phyloP scores from a whole-genome alignment of 1,140 invertebrate species.

The Trichonephila inaurata region DNA sequence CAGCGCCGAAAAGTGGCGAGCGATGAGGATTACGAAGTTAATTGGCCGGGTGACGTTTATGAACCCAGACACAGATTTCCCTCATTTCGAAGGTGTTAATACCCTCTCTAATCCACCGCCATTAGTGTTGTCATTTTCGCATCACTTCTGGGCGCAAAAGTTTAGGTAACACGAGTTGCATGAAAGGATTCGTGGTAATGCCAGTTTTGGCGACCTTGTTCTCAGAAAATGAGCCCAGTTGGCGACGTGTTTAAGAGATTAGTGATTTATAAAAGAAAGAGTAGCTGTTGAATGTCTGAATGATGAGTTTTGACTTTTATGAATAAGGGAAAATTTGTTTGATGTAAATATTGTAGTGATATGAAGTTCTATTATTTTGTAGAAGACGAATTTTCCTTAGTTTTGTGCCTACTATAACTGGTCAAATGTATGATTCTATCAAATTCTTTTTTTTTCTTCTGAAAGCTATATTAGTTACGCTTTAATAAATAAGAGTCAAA shows the following conservation, averaged over 20 bases:
- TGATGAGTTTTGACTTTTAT: too few relatives aligned
- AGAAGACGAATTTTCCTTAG: too few relatives aligned
- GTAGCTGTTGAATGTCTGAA: too few relatives aligned
- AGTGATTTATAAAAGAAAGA: too few relatives aligned
- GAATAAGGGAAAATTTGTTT: too few relatives aligned
- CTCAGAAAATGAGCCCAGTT: not conserved
- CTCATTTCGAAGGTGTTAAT: conserved; percentile 58
- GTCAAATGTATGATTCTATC: too few relatives aligned
- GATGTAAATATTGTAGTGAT: too few relatives aligned
- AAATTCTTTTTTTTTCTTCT: too few relatives aligned
- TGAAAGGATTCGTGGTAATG: not conserved
- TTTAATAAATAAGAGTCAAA: too few relatives aligned
- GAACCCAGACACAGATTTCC: conserved; percentile 54
- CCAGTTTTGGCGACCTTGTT: not conserved
- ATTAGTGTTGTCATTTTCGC: conserved; percentile 48
- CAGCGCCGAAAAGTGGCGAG: conserved; percentile 29
- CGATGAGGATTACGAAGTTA: conserved; percentile 59
- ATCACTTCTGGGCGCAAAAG: conserved; percentile 39
- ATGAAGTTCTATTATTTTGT: too few relatives aligned
- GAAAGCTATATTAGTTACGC: too few relatives aligned
- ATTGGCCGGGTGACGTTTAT: conserved; percentile 70
- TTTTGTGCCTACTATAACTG: too few relatives aligned
- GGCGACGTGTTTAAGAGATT: not conserved
- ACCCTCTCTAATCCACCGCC: conserved; percentile 53
- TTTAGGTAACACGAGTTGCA: conserved; percentile 51